Conservation (phyloP, 2,888 invertebrate genomes). For the Diaperis boleti region DNA sequence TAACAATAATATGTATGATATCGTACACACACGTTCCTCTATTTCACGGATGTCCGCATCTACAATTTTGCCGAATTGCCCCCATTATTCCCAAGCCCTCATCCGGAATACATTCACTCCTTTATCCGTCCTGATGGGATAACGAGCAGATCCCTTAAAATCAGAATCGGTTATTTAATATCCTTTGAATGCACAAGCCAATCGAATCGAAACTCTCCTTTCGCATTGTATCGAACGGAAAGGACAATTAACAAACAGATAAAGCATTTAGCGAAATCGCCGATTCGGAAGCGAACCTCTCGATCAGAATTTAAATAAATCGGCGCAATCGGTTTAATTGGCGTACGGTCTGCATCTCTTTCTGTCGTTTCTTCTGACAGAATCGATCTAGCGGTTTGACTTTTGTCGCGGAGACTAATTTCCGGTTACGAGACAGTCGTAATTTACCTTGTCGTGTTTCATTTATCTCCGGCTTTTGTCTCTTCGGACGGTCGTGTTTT, state of each 20-base stretch:
- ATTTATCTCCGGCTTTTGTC: conserved; percentile 58
- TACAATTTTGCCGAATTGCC: background rate
- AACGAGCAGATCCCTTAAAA: conserved; percentile 29
- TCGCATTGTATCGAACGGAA: conserved; percentile 35
- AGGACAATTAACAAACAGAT: conserved; percentile 46
- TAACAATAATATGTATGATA: too few relatives aligned
- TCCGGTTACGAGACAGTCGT: conserved; percentile 60
- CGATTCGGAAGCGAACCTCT: conserved; percentile 47
- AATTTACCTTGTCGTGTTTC: conserved; percentile 61
- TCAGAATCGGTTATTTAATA: conserved; percentile 36
- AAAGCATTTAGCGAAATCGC: conserved; percentile 49
- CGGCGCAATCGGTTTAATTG: conserved; percentile 52
- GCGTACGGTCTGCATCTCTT: conserved; percentile 46
- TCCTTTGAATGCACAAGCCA: conserved; percentile 22
- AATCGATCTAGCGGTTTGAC: conserved; percentile 57
- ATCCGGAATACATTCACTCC: conserved; percentile 16
- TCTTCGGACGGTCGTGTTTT: conserved; percentile 40
- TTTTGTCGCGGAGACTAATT: conserved; percentile 61
- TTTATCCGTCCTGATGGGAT: conserved; percentile 21
- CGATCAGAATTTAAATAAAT: conserved; percentile 54
- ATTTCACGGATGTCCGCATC: background rate
- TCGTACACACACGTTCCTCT: too few relatives aligned
- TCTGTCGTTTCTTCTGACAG: conserved; percentile 43
- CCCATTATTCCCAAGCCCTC: conserved; percentile 12
- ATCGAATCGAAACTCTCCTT: conserved; percentile 18